These are phyloP conservation scores for Paramormyrops kingsleyae DNA, from an alignment of 2,113 vertebrate genomes.

Conservation along the genomic window DNA sequence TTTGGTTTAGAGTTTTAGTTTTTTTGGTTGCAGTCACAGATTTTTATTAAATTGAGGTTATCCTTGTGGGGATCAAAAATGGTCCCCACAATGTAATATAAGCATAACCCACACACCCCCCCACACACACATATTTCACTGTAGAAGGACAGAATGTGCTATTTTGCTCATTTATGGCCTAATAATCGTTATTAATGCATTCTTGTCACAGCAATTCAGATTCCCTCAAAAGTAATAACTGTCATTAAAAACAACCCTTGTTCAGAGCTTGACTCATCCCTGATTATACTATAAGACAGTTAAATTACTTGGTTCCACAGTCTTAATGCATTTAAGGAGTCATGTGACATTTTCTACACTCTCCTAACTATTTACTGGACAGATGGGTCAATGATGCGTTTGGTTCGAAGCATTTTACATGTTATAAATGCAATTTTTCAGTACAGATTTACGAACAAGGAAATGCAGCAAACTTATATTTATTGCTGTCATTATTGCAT, in stretches of 20 bases:
- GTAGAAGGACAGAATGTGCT: not conserved
- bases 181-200: not conserved
- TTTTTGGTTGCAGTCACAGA: too few species aligned
- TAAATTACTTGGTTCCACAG: not conserved
- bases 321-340: not conserved
- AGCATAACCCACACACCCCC: too few species aligned
- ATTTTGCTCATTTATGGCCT: not conserved
- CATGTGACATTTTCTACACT: not conserved
- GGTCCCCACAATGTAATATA: too few species aligned
- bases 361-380: not conserved
- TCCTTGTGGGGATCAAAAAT: too few species aligned
- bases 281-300: not conserved
- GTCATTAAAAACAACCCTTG: conserved; percentile 1
- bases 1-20: too few species aligned
- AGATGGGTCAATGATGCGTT: not conserved
- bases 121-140: not conserved
- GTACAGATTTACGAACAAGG: not conserved
- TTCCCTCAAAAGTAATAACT: not conserved
- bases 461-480: not conserved
- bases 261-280: not conserved
- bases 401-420: not conserved
- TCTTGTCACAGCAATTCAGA: not conserved
- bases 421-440: not conserved
- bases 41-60: too few species aligned
- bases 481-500: not conserved